phyloP scores from a whole-genome alignment of 2,113 vertebrate genomes.

The Sterna hirundo region DNA sequence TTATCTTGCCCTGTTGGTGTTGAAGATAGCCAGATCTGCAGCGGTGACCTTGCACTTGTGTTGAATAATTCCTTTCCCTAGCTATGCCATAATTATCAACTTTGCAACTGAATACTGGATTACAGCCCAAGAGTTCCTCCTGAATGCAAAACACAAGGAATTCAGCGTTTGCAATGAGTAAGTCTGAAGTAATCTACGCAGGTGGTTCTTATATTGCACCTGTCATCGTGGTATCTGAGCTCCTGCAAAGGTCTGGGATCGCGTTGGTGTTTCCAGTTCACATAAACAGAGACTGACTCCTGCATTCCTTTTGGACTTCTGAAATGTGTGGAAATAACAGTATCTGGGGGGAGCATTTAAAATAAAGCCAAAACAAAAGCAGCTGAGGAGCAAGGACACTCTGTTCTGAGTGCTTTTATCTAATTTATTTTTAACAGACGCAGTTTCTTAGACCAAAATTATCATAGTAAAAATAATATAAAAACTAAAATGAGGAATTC shows the following conservation, averaged over 20 bases:
- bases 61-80: constrained; percentile 45
- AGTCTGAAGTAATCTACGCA: background rate
- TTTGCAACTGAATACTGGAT: constrained; percentile 16
- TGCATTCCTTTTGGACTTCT: background rate
- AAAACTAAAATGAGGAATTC: background rate
- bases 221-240: background rate
- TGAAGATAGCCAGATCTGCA: background rate
- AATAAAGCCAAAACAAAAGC: background rate
- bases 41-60: background rate
- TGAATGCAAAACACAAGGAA: background rate
- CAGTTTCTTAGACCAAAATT: background rate
- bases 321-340: background rate
- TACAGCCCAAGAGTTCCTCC: background rate
- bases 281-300: background rate
- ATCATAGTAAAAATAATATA: background rate
- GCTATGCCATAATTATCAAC: constrained; percentile 30
- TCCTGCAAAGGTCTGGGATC: background rate
- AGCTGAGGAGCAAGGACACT: background rate
- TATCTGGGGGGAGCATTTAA: background rate
- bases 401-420: background rate
- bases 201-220: constrained; percentile 36
- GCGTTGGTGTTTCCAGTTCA: background rate
- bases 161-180: background rate
- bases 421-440: background rate
- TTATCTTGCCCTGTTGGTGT: background rate